phyloP scores from a whole-genome alignment of 2,888 invertebrate genomes.

The Schizotus pectinicornis region DNA sequence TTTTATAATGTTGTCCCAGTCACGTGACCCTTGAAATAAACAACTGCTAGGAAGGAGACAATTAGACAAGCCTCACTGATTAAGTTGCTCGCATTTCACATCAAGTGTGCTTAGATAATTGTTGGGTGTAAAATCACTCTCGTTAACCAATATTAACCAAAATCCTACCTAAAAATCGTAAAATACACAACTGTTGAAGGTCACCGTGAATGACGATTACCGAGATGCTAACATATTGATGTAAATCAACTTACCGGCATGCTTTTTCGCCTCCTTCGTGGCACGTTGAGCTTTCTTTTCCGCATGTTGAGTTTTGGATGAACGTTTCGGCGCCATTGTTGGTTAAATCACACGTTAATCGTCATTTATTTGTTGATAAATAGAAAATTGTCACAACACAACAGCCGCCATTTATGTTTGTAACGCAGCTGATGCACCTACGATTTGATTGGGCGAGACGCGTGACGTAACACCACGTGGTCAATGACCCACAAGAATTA shows the following conservation, averaged over 20 bases:
- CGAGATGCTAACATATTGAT: conserved; percentile 20
- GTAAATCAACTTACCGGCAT: conserved; percentile 24
- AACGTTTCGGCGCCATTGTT: conserved; percentile 22
- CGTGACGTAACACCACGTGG: conserved; percentile 26
- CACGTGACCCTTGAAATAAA: too few relatives aligned
- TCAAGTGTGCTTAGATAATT: too few relatives aligned
- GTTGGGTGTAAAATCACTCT: too few relatives aligned
- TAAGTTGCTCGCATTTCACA: too few relatives aligned
- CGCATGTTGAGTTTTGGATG: conserved; percentile 11
- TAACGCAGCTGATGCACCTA: conserved; percentile 29
- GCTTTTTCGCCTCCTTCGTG: conserved; percentile 23
- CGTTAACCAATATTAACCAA: not conserved
- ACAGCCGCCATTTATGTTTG: conserved; percentile 32
- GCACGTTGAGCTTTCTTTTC: conserved; percentile 13
- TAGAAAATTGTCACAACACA: conserved; percentile 25
- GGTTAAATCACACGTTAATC: not conserved
- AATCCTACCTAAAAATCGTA: conserved; percentile 11
- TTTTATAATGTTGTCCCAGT: too few relatives aligned
- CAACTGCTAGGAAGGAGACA: too few relatives aligned
- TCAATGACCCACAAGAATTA: not conserved
- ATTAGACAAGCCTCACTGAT: too few relatives aligned
- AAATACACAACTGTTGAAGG: conserved; percentile 8
- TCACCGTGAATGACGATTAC: conserved; percentile 19
- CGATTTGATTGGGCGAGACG: conserved; percentile 16
- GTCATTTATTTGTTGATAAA: not conserved